Evolutionary conservation across 2,113 vertebrate genomes (phyloP).

Genomic region (Nerophis lumbriciformis): DNA sequence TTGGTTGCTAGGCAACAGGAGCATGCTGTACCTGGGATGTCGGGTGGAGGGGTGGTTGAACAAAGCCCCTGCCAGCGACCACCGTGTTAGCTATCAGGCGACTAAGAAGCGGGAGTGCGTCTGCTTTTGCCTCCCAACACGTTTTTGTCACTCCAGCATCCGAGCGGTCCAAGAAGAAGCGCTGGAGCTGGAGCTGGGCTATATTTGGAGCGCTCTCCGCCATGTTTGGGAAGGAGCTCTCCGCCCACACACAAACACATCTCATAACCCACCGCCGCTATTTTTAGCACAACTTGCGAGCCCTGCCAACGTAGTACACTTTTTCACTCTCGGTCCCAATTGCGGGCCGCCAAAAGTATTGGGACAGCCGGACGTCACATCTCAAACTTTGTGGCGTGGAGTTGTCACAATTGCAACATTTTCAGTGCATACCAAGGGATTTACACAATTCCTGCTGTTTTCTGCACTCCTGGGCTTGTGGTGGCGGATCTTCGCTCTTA

Average conservation of each 20-base stretch:
- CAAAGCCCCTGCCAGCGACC: conserved; percentile 53
- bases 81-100: conserved; percentile 46
- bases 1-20: conserved; percentile 67
- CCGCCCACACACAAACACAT: conserved; percentile 16
- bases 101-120: neutral
- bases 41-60: conserved; percentile 59
- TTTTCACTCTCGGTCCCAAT: neutral
- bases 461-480: too few species aligned
- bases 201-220: conserved; percentile 45
- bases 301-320: neutral
- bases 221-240: conserved; percentile 30
- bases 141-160: conserved; percentile 7
- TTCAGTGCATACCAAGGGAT: too few species aligned
- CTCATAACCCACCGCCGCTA: neutral
- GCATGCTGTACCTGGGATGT: conserved; percentile 63
- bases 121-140: neutral
- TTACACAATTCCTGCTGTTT: too few species aligned
- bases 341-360: too few species aligned
- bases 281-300: neutral
- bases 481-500: too few species aligned
- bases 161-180: conserved; percentile 16
- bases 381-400: too few species aligned
- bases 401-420: too few species aligned
- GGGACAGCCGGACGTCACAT: too few species aligned
- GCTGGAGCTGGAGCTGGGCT: conserved; percentile 40